Evolutionary conservation across 92 coral and sea anemone species (phyloP), one percentile per base, ranked within the genome.

Genomic region (Hydrozoanthus gracilis): DNA sequence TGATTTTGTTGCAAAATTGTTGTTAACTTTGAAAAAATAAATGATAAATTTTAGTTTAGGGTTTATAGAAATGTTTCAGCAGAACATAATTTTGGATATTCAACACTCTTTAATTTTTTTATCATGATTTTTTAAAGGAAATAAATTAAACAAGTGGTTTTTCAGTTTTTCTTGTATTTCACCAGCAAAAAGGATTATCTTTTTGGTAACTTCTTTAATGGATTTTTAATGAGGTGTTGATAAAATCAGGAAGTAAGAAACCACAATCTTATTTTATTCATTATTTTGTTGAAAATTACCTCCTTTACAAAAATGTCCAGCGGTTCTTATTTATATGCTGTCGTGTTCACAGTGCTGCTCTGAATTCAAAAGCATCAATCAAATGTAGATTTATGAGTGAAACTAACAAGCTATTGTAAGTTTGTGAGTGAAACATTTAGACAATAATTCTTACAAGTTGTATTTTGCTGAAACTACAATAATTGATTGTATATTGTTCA

Each of bases 211-310:
- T 76, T 9, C 9, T 17, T 4, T 54, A 76, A 76, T 76, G 82
- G 67, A 76, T 76, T 76, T 76, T 46, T 52, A 54, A 76, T 76
- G 27, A 76, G 82, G 17, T 20, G 61, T 9, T 52, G 82, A 76
- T 76, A 76, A 54, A 52, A 76, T 76, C 67, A 76, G 82, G 65
- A 76, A 76, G 54, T 76, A 18, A 15, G 9, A 51, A 39, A 52
- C 65, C 64, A 51, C 45, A 20, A 15, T 51, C 17, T 51, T 51
- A 7, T 50, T 51, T 50, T 76, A 51, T 61, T 76, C 52, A 51
- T 51, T n/a, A n/a, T n/a, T n/a, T 51, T 10, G 51, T 18, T 76
- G 10, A 76, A 17, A 12, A 8, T 10, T 51, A 3, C 18, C 56
- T 54, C 64, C 47, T 52, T 76, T 44, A 54, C 20, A 52, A 76